These are phyloP conservation scores for Lathamus discolor DNA, from an alignment of 2,113 vertebrate genomes.

Conservation along the genomic window DNA sequence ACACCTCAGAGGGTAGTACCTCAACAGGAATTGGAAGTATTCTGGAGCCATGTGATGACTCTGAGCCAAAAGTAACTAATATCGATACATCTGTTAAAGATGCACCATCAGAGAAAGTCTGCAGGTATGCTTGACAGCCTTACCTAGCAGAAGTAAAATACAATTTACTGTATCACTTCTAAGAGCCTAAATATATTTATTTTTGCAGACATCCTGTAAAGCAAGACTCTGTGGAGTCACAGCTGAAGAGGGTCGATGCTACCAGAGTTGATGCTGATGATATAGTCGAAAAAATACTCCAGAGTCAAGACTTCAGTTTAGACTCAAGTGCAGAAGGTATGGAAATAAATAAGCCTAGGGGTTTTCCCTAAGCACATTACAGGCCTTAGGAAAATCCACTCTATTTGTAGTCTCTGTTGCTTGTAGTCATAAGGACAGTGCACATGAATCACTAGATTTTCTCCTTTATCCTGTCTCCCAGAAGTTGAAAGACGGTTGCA, in stretches of 20 bases:
- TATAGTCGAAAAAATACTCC: constrained; percentile 93
- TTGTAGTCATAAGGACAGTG: not conserved
- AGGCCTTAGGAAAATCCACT: not conserved
- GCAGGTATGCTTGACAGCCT: constrained; percentile 75
- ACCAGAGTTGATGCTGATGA: constrained; percentile 95
- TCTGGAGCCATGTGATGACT: constrained; percentile 81
- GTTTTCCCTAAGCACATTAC: not conserved
- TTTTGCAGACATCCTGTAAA: constrained; percentile 83
- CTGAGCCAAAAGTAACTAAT: constrained; percentile 61
- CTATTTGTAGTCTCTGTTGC: not conserved
- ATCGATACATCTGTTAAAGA: constrained; percentile 69
- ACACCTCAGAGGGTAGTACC: constrained; percentile 83
- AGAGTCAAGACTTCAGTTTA: constrained; percentile 95
- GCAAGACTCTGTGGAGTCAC: constrained; percentile 92
- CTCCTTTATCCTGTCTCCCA: not conserved
- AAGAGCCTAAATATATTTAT: not conserved
- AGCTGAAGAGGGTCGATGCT: constrained; percentile 91
- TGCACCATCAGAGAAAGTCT: constrained; percentile 74
- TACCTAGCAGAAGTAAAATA: not conserved
- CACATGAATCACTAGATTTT: not conserved
- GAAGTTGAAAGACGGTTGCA: not conserved
- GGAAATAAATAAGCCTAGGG: not conserved
- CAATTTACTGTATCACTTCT: not conserved
- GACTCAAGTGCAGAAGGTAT: constrained; percentile 96
- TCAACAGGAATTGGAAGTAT: constrained; percentile 91